Percentiles rank a stretch among this genome's conserved stretches.
Conservation (phyloP, 2,113 vertebrate species). For the Mormyrus iriodes region DNA sequence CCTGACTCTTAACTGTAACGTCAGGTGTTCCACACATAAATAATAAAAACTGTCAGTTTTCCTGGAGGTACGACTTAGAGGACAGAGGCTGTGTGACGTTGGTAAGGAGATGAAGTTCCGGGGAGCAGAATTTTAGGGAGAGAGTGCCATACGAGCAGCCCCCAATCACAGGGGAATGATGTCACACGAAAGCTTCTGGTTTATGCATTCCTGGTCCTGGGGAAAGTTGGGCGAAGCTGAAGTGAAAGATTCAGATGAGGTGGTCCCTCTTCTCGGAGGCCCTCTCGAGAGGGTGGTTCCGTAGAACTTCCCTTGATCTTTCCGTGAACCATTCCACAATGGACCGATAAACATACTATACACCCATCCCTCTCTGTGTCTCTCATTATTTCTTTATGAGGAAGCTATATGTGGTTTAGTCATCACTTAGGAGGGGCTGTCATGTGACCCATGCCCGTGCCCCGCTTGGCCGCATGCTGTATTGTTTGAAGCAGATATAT, state of each 20-base stretch:
- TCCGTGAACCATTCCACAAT: background rate
- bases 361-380: background rate
- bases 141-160: background rate
- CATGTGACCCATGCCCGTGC: background rate
- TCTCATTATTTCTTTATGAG: background rate
- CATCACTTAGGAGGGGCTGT: background rate
- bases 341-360: background rate
- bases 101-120: background rate
- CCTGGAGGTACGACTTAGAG: background rate
- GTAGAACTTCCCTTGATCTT: background rate
- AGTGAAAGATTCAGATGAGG: background rate
- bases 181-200: background rate
- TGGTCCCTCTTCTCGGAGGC: background rate
- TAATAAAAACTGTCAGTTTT: background rate
- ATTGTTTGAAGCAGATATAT: background rate
- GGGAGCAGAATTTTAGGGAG: background rate
- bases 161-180: background rate
- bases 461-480: background rate
- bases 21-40: background rate
- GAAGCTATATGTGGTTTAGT: background rate
- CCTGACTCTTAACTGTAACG: background rate
- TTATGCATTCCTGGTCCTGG: background rate
- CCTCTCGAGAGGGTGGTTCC: background rate
- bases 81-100: background rate
- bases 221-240: background rate